These are phyloP conservation scores for Metaphire vulgaris DNA, from an alignment of 1,140 invertebrate species.

Conservation along the genomic window DNA sequence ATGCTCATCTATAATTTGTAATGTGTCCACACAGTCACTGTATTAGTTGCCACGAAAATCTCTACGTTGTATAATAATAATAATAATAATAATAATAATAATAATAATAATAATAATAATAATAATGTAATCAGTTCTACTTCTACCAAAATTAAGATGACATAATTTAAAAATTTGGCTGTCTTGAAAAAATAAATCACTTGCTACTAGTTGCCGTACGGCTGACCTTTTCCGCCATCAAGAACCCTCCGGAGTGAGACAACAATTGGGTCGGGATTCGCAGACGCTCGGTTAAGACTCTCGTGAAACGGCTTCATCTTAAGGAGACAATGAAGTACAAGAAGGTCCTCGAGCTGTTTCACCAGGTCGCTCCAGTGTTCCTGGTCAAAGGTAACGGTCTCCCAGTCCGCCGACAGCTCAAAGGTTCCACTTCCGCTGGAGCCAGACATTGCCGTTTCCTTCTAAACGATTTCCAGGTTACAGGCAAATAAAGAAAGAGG, in stretches of 20 bases:
- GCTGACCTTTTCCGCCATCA: constrained; percentile 66
- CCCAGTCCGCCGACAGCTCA: too few species aligned
- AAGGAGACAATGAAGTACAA: constrained; percentile 62
- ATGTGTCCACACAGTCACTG: too few species aligned
- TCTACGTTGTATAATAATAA: too few species aligned
- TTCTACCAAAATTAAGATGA: neutral
- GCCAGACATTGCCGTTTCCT: too few species aligned
- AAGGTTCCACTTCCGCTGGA: too few species aligned
- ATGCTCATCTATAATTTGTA: too few species aligned
- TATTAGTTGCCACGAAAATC: too few species aligned
- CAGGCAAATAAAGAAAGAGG: too few species aligned
- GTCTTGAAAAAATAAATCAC: neutral
- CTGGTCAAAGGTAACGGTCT: constrained; percentile 73
- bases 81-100: neutral
- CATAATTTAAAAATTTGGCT: neutral
- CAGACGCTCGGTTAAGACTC: constrained; percentile 21
- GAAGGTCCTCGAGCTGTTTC: constrained; percentile 80
- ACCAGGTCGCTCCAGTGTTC: constrained; percentile 77
- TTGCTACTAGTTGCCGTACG: neutral
- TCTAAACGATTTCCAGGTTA: too few species aligned
- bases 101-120: constrained; percentile 7
- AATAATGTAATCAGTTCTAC: neutral
- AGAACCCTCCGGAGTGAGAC: constrained; percentile 57
- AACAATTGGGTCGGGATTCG: constrained; percentile 29
- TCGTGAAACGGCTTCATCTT: constrained; percentile 37